Conservation (phyloP, 2,797 vertebrate genomes). For the Hippoglossus hippoglossus region DNA sequence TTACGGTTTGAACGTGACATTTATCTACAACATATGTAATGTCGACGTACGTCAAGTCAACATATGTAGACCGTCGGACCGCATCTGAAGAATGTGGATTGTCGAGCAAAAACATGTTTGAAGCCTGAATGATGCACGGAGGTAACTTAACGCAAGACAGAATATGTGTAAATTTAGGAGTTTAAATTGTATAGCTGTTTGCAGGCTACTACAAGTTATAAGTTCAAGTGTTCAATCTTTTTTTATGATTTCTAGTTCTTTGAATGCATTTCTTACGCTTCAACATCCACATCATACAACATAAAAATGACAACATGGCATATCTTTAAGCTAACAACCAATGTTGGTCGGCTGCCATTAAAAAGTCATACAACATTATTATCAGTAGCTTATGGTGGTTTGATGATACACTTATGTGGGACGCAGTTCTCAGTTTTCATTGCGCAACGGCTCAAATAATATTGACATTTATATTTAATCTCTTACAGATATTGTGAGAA, state of each 20-base stretch:
- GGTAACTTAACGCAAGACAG: no score
- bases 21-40: not conserved
- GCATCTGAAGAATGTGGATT: not conserved
- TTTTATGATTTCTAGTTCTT: not conserved
- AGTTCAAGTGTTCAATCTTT: no score
- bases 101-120: not conserved
- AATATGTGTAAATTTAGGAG: no score
- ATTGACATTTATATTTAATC: not conserved
- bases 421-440: not conserved
- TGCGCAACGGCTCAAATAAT: not conserved
- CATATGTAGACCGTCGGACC: no score
- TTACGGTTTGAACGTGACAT: not conserved
- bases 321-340: no score
- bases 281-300: not conserved
- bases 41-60: no score
- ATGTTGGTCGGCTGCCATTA: not conserved
- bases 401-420: not conserved
- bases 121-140: not conserved
- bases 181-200: no score
- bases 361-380: slow-evolving; percentile 1
- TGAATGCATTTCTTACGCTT: not conserved
- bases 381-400: not conserved
- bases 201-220: no score
- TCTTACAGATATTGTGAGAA: not conserved
- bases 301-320: not conserved